phyloP scores from a whole-genome alignment of 2,888 invertebrate species.

The Aporophyla lueneburgensis region DNA sequence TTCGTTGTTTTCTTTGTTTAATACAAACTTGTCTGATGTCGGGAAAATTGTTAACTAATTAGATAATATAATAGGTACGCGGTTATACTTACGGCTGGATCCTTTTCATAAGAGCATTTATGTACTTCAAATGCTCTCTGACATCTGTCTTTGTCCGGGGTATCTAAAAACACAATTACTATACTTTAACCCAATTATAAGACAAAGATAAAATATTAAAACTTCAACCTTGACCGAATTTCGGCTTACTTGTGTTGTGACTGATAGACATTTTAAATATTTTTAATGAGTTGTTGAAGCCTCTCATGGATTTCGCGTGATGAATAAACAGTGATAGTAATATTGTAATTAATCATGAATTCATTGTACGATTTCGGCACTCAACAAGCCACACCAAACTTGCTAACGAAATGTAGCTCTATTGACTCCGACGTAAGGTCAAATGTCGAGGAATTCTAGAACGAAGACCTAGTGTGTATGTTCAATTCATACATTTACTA shows the following conservation, averaged over 20 bases:
- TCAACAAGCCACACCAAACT: background rate
- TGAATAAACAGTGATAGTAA: background rate
- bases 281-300: background rate
- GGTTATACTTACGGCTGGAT: constrained; percentile 85
- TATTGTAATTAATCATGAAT: background rate
- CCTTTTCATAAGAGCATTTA: constrained; percentile 85
- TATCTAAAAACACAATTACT: constrained; percentile 75
- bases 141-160: constrained; percentile 84
- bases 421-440: background rate
- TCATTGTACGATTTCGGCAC: background rate
- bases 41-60: background rate
- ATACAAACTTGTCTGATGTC: constrained; percentile 12
- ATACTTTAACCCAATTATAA: background rate
- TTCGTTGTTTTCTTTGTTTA: background rate
- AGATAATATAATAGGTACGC: background rate
- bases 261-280: background rate
- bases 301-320: background rate
- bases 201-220: background rate
- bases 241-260: background rate
- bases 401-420: background rate
- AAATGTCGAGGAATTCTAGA: background rate
- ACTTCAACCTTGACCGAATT: background rate
- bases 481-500: background rate
- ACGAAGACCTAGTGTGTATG: background rate
- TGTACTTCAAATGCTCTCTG: constrained; percentile 88